Evolutionary conservation across 2,113 vertebrate genomes (phyloP).

Genomic region (Psammodynastes pulverulentus): DNA sequence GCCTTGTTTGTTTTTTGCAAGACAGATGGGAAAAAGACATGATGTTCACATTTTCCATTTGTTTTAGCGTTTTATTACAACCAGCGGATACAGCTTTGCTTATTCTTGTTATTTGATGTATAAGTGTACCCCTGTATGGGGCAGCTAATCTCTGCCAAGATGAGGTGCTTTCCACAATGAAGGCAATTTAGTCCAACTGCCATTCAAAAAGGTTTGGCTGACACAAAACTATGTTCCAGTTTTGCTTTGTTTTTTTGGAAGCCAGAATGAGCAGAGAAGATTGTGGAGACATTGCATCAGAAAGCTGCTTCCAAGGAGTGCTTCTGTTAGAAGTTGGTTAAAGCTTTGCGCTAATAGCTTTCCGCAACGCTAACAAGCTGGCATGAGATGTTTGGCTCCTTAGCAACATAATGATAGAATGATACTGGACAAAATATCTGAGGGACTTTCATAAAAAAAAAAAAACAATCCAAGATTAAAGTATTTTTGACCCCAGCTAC

Average conservation of each 20-base stretch:
- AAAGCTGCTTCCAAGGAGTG: background rate
- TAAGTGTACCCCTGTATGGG: background rate
- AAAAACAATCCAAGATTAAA: background rate
- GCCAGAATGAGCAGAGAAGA: background rate
- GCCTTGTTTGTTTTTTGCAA: background rate
- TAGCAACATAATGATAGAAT: background rate
- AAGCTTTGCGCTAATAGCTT: background rate
- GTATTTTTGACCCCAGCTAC: background rate
- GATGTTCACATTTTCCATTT: background rate
- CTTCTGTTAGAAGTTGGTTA: background rate
- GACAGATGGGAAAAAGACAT: background rate
- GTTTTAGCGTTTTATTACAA: background rate
- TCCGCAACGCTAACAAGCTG: background rate
- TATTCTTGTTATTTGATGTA: background rate
- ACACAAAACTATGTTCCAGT: background rate
- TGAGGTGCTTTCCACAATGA: background rate
- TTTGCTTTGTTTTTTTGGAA: background rate
- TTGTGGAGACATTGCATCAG: background rate
- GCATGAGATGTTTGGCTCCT: background rate
- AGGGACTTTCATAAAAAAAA: background rate
- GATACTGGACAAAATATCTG: background rate
- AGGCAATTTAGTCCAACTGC: background rate
- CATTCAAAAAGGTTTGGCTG: background rate
- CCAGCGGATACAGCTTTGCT: background rate
- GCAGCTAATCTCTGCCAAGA: background rate